Conservation (phyloP, 1,140 invertebrate genomes). For the Cryptotermes secundus region DNA sequence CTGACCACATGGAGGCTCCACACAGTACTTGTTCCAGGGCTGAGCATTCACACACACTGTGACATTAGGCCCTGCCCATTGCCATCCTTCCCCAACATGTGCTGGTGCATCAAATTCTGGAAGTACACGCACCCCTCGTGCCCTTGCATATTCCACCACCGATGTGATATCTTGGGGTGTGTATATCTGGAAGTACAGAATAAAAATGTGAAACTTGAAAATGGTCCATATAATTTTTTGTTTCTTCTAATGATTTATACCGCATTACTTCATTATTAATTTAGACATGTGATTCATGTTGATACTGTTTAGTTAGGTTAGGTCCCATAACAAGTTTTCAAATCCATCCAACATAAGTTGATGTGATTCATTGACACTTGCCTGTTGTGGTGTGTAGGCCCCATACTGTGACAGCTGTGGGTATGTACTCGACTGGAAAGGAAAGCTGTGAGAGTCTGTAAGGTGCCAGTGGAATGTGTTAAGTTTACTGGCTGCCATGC, state of each 20-base stretch:
- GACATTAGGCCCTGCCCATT: conserved; percentile 63
- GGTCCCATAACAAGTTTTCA: no score
- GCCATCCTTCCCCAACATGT: conserved; percentile 87
- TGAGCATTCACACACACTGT: conserved; percentile 68
- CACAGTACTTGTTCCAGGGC: conserved; percentile 75
- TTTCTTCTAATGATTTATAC: background rate
- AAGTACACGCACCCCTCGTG: conserved; percentile 69
- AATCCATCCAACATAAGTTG: background rate
- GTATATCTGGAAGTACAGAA: conserved; percentile 59
- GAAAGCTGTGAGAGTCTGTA: conserved; percentile 82
- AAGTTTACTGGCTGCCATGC: conserved; percentile 77
- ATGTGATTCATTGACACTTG: conserved; percentile 25
- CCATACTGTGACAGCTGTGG: conserved; percentile 73
- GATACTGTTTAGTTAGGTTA: background rate
- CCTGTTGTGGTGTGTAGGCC: conserved; percentile 67
- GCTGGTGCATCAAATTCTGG: conserved; percentile 87
- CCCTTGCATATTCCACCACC: conserved; percentile 68
- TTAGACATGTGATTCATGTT: background rate
- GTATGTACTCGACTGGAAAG: conserved; percentile 64
- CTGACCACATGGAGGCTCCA: conserved; percentile 85
- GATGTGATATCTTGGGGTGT: conserved; percentile 65
- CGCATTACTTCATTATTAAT: background rate
- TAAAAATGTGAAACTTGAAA: background rate
- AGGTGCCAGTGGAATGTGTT: conserved; percentile 87
- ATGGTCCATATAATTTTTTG: background rate